These are phyloP conservation scores for Zoanthus sociatus DNA, from an alignment of 92 coral and sea anemone species.

Conservation along the genomic window DNA sequence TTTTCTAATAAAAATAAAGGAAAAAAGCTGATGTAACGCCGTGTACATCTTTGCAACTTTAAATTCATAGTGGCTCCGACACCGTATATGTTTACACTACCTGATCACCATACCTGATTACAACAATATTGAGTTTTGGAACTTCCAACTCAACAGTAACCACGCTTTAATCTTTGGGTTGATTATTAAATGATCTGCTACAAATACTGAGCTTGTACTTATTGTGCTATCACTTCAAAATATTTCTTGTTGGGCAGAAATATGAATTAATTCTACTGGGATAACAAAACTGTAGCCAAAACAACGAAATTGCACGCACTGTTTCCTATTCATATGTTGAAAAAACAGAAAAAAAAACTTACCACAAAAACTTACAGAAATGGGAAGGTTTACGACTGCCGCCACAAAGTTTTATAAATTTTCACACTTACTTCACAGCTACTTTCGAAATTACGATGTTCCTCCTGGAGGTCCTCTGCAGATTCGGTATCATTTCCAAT, in stretches of 20 bases:
- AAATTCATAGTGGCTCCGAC: neutral
- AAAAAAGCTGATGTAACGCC: neutral
- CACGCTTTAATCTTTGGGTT: neutral
- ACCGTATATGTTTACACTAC: neutral
- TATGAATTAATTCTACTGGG: slow-evolving; percentile 6
- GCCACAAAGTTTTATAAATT: neutral
- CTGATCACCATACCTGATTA: neutral
- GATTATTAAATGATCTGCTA: neutral
- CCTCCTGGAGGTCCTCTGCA: slow-evolving; percentile 92
- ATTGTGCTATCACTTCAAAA: slow-evolving; percentile 17
- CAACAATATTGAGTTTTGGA: neutral
- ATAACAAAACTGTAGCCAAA: slow-evolving; percentile 37
- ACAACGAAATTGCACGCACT: slow-evolving; percentile 7
- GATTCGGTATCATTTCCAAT: slow-evolving; percentile 85
- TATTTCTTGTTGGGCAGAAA: slow-evolving; percentile 12
- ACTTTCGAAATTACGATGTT: slow-evolving; percentile 89
- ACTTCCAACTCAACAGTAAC: neutral
- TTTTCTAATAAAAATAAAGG: neutral
- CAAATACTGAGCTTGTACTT: neutral
- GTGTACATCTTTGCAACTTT: neutral
- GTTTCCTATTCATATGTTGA: neutral
- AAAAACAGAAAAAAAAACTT: neutral
- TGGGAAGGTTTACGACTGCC: neutral
- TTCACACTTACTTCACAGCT: slow-evolving; percentile 85
- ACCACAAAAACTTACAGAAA: neutral